phyloP scores from a whole-genome alignment of 2,113 vertebrate species.

The Natator depressus region DNA sequence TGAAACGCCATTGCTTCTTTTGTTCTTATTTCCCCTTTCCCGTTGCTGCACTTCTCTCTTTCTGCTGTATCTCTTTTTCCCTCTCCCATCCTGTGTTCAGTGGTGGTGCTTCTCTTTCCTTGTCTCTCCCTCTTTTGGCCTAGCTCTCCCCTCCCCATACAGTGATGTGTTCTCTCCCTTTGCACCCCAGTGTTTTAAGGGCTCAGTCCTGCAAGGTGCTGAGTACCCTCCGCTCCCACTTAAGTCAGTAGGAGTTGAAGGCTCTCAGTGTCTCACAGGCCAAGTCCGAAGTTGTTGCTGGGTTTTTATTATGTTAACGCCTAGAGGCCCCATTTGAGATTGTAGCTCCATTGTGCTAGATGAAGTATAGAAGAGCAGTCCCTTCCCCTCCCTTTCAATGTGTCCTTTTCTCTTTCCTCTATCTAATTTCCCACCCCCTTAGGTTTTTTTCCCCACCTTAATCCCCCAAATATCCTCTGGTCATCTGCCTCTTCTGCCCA shows the following conservation, averaged over 20 bases:
- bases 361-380: not conserved
- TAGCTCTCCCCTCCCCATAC: not conserved
- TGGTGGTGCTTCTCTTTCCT: not conserved
- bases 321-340: not conserved
- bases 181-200: not conserved
- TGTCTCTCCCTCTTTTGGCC: not conserved
- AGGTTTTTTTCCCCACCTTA: not conserved
- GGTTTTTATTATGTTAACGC: not conserved
- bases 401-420: not conserved
- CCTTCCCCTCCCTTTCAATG: not conserved
- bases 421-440: not conserved
- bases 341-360: not conserved
- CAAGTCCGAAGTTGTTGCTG: not conserved
- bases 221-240: not conserved
- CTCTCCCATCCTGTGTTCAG: not conserved
- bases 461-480: not conserved
- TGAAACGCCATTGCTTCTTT: not conserved
- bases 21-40: not conserved
- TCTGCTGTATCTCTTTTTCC: not conserved
- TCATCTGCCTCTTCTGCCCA: not conserved
- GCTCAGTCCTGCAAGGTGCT: not conserved
- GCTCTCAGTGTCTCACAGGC: not conserved
- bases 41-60: not conserved
- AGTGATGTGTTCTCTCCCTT: not conserved
- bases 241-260: not conserved